phyloP scores from a whole-genome alignment of 2,113 vertebrate genomes.

The Brachypteracias leptosomus region DNA sequence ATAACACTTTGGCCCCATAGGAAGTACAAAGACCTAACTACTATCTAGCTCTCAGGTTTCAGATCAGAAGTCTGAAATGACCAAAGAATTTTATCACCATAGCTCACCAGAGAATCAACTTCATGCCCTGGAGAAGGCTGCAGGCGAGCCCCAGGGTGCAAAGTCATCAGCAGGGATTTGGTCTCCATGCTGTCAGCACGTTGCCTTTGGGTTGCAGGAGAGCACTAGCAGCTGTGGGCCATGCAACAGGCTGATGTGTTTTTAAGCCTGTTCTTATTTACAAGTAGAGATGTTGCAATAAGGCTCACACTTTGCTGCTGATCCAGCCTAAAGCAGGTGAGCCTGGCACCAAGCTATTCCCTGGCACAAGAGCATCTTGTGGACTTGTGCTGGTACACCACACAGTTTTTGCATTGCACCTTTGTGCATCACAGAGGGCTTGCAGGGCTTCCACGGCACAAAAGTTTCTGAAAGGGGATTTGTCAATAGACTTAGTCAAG shows the following conservation, averaged over 20 bases:
- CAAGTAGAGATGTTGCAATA: not conserved
- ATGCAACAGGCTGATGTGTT: not conserved
- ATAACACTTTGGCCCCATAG: not conserved
- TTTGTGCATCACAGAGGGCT: not conserved
- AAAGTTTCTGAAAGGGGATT: not conserved
- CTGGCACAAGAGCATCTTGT: accelerated
- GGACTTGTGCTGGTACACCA: not conserved
- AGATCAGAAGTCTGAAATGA: not conserved
- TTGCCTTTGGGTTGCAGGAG: not conserved
- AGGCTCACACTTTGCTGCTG: not conserved
- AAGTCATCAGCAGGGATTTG: not conserved
- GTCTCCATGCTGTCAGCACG: accelerated
- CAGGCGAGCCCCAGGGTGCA: not conserved
- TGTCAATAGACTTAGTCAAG: not conserved
- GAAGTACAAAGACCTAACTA: not conserved
- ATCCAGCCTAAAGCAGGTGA: accelerated
- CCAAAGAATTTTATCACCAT: not conserved
- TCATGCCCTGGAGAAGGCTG: not conserved
- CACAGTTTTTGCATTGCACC: not conserved
- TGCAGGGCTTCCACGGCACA: not conserved
- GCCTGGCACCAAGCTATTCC: not conserved
- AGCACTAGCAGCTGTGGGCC: not conserved
- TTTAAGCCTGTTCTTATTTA: not conserved
- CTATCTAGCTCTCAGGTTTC: not conserved
- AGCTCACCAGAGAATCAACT: not conserved